A percentile compares a stretch with the other conserved stretches of the same genome.
These are phyloP conservation scores for Mormyrops boulengeri DNA, from an alignment of 2,797 vertebrate genomes.

Conservation along the genomic window DNA sequence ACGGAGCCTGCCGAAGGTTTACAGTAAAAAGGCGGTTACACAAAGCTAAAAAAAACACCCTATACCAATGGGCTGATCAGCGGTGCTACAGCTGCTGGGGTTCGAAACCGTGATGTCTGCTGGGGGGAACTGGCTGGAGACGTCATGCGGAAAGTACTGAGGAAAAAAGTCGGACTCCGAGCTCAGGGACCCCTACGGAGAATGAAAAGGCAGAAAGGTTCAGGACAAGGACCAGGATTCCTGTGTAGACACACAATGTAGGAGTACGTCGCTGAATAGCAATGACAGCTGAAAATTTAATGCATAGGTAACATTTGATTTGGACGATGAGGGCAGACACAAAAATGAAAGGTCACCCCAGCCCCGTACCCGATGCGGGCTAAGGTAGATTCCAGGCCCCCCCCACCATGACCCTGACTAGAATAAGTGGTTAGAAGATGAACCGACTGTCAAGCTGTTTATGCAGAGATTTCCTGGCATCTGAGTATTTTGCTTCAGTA, in stretches of 20 bases:
- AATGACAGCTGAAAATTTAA: background rate
- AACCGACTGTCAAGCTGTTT: background rate
- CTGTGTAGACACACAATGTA: background rate
- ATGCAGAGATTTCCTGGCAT: background rate
- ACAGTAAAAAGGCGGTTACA: background rate
- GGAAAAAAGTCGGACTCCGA: slow-evolving; percentile 80
- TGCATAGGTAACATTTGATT: background rate
- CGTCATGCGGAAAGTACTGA: slow-evolving; percentile 73
- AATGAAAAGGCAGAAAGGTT: slow-evolving; percentile 11
- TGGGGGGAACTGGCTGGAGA: slow-evolving; percentile 54
- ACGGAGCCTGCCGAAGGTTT: background rate
- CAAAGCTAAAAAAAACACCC: background rate
- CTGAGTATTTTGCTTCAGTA: background rate
- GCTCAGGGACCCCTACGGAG: slow-evolving; percentile 75
- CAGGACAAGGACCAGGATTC: background rate
- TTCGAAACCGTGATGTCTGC: slow-evolving; percentile 57
- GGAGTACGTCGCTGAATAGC: background rate
- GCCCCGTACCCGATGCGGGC: background rate
- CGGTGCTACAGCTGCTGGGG: slow-evolving; percentile 66
- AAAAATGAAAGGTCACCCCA: background rate
- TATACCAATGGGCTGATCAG: slow-evolving; percentile 38
- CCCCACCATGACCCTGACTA: background rate
- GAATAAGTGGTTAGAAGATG: background rate
- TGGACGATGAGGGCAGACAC: background rate
- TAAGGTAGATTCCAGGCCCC: background rate